These are phyloP conservation scores for Schlechtendalia chinensis DNA, from an alignment of 1,140 invertebrate genomes.

Conservation along the genomic window DNA sequence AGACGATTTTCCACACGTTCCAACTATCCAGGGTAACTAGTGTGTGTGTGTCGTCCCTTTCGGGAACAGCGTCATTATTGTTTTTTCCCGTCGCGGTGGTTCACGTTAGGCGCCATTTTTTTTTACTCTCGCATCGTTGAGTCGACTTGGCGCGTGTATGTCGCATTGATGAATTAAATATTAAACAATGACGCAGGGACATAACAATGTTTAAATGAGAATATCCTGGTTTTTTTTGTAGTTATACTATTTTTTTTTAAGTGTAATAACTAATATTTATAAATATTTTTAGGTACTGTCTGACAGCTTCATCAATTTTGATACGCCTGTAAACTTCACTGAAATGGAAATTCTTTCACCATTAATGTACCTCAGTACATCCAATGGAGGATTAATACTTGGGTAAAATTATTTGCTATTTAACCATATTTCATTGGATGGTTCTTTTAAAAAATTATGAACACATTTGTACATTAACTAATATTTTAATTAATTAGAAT, in stretches of 20 bases:
- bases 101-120: no score
- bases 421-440: no score
- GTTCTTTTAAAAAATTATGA: no score
- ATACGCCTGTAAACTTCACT: not conserved
- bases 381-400: not conserved
- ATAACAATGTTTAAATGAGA: no score
- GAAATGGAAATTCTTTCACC: constrained; percentile 15
- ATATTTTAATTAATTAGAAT: no score
- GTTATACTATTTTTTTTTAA: not conserved
- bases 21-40: not conserved
- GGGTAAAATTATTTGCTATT: not conserved
- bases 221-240: not conserved
- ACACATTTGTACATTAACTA: no score
- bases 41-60: no score
- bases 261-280: not conserved
- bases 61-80: not conserved
- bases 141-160: no score
- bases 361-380: not conserved
- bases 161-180: no score
- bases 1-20: not conserved
- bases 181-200: no score
- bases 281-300: not conserved
- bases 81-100: not conserved
- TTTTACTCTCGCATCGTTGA: no score
- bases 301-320: not conserved